phyloP scores from a whole-genome alignment of 1,140 invertebrate genomes.

The Aricia agestis region DNA sequence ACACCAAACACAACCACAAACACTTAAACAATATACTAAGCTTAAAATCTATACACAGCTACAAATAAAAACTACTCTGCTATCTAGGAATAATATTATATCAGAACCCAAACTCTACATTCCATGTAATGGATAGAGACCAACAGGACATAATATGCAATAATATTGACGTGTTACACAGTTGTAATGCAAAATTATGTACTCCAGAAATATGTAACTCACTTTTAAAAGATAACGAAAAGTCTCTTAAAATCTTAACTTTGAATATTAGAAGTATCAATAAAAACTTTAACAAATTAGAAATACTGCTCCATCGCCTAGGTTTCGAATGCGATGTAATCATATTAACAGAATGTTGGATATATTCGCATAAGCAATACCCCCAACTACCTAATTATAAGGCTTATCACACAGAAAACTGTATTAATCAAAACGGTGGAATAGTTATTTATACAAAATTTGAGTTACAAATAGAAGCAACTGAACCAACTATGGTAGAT shows the following conservation, averaged over 20 bases:
- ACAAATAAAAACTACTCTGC: no score
- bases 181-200: not conserved
- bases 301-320: slow-evolving; percentile 13
- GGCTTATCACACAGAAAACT: slow-evolving; percentile 11
- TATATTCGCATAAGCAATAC: slow-evolving; percentile 8
- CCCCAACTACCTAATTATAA: slow-evolving; percentile 2
- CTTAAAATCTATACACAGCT: no score
- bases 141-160: slow-evolving; percentile 11
- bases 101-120: no score
- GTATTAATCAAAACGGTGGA: slow-evolving; percentile 17
- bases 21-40: no score
- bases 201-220: not conserved
- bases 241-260: slow-evolving; percentile 3
- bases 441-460: not conserved
- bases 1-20: no score
- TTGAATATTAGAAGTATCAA: slow-evolving; percentile 21
- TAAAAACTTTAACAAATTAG: slow-evolving; percentile 13
- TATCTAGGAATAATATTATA: no score
- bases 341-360: slow-evolving; percentile 22
- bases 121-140: not conserved
- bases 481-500: not conserved
- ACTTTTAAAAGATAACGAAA: slow-evolving; percentile 2
- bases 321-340: slow-evolving; percentile 2
- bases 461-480: not conserved
- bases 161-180: not conserved